Conservation (phyloP, 2,888 invertebrate species). For the Agelastica alni region DNA sequence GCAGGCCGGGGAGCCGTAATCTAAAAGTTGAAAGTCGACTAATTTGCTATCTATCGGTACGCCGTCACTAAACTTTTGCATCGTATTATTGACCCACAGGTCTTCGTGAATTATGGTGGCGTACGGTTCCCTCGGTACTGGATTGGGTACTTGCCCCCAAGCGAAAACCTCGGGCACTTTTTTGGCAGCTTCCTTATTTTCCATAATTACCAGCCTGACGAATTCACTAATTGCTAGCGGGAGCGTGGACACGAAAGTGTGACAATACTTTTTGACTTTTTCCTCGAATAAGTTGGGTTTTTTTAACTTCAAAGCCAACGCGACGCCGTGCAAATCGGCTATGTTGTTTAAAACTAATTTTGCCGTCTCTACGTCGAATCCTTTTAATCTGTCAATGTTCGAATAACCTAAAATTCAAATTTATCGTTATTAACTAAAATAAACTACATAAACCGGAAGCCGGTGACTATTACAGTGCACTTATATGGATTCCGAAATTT, state of each 20-base stretch:
- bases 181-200: constrained; percentile 11
- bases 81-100: constrained; percentile 64
- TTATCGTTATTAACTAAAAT: no score
- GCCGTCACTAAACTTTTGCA: constrained; percentile 55
- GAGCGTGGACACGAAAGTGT: neutral
- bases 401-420: constrained; percentile 54
- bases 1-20: constrained; percentile 58
- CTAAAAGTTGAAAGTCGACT: constrained; percentile 63
- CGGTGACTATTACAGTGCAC: no score
- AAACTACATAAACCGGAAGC: no score
- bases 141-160: constrained; percentile 10
- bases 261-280: constrained; percentile 48
- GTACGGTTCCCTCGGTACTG: constrained; percentile 45
- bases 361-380: constrained; percentile 59
- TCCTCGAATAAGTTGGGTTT: constrained; percentile 54
- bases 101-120: constrained; percentile 61
- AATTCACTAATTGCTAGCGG: neutral
- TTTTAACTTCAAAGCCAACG: constrained; percentile 58
- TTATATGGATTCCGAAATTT: no score
- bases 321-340: constrained; percentile 62
- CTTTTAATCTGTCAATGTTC: constrained; percentile 56
- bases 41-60: constrained; percentile 51
- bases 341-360: constrained; percentile 56
- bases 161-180: neutral
- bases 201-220: constrained; percentile 5